These are phyloP conservation scores for Anthopleura xanthogrammica DNA, from an alignment of 92 coral and sea anemone species.

Conservation along the genomic window DNA sequence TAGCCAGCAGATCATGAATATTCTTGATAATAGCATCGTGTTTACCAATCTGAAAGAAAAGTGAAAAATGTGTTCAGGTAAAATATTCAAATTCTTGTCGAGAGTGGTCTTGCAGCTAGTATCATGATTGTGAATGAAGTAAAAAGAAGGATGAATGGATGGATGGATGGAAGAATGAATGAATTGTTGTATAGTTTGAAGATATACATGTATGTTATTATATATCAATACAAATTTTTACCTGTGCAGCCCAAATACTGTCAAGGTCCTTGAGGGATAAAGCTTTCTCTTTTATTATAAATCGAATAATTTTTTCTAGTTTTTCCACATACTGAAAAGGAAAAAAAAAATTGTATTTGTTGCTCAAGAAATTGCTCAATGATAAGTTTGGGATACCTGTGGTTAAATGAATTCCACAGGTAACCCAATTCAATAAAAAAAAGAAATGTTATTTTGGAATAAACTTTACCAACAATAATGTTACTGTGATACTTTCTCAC, in stretches of 20 bases:
- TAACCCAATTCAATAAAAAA: not conserved
- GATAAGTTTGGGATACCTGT: not conserved
- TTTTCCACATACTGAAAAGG: conserved; percentile 93
- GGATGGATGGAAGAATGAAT: too few species aligned
- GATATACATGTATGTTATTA: too few species aligned
- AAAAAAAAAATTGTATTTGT: not conserved
- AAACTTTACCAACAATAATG: not conserved
- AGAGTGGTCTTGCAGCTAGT: too few species aligned
- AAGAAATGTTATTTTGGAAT: not conserved
- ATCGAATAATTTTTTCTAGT: conserved; percentile 92
- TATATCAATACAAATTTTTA: not conserved
- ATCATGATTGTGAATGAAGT: too few species aligned
- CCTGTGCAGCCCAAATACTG: conserved; percentile 99
- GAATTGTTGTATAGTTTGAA: too few species aligned
- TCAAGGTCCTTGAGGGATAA: conserved; percentile 88
- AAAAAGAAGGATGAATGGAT: too few species aligned
- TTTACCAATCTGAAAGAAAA: conserved; percentile 78
- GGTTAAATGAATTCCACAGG: not conserved
- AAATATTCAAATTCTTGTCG: too few species aligned
- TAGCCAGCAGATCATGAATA: conserved; percentile 92
- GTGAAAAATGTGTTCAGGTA: too few species aligned
- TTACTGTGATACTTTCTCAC: too few species aligned
- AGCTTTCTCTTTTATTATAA: conserved; percentile 97
- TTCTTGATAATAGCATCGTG: conserved; percentile 98
- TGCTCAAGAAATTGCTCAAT: too few species aligned